A percentile compares a stretch with the other conserved stretches of the same genome.
Conservation (phyloP, 2,888 invertebrate genomes). For the Heteromyza rotundicornis region DNA sequence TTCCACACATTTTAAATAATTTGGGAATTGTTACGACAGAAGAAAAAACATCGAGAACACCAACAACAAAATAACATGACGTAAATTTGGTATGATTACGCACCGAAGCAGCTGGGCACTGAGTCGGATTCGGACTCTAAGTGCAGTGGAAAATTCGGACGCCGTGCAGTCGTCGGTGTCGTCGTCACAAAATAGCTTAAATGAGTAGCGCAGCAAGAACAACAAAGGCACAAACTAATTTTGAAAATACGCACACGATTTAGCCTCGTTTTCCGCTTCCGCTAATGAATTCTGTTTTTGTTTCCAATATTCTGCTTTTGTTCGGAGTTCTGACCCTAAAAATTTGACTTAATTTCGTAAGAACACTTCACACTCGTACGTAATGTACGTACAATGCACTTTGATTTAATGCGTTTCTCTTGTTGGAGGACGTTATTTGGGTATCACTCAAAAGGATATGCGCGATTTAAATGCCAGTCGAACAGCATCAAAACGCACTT, state of each 20-base stretch:
- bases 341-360: too few relatives aligned
- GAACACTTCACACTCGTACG: too few relatives aligned
- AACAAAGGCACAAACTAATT: neutral
- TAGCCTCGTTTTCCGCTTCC: conserved; percentile 8
- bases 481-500: too few relatives aligned
- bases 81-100: neutral
- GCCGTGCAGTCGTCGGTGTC: neutral
- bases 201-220: neutral
- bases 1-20: neutral
- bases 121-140: neutral
- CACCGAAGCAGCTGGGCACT: neutral
- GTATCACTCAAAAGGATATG: too few relatives aligned
- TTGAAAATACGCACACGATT: conserved; percentile 2
- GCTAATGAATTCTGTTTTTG: conserved; percentile 1
- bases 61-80: neutral
- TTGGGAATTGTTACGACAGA: neutral
- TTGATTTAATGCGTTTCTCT: too few relatives aligned
- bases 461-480: too few relatives aligned
- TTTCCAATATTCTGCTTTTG: too few relatives aligned
- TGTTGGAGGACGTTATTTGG: too few relatives aligned
- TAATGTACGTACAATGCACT: too few relatives aligned
- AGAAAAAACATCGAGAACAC: neutral
- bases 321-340: too few relatives aligned
- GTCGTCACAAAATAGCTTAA: neutral
- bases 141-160: neutral